These are phyloP conservation scores for Archips crataeganus DNA, from an alignment of 2,888 invertebrate genomes.

Conservation along the genomic window DNA sequence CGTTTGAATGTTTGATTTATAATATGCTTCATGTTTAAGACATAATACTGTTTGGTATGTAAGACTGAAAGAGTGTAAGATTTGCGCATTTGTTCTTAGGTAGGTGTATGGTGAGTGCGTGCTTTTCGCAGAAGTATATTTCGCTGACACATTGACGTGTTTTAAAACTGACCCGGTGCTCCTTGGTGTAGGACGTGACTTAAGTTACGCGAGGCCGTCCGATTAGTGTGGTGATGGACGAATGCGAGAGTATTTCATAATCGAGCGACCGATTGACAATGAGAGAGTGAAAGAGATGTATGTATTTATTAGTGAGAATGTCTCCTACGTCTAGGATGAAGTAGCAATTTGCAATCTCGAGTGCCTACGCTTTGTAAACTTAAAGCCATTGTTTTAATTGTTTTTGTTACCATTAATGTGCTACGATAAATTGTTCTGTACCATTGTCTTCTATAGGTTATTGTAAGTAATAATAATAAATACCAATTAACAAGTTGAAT, in stretches of 20 bases:
- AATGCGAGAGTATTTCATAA: conserved; percentile 60
- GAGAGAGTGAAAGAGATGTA: conserved; percentile 69
- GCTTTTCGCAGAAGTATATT: conserved; percentile 69
- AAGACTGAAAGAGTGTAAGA: conserved; percentile 72
- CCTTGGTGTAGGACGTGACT: conserved; percentile 77
- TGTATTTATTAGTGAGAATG: conserved; percentile 85
- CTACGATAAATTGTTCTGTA: conserved; percentile 80
- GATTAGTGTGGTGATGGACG: conserved; percentile 65
- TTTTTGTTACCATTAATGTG: conserved; percentile 85
- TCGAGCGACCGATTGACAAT: conserved; percentile 58
- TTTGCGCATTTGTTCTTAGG: conserved; percentile 61
- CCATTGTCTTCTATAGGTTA: conserved; percentile 82
- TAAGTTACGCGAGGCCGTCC: conserved; percentile 81
- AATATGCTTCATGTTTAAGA: conserved; percentile 61
- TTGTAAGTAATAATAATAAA: conserved; percentile 80
- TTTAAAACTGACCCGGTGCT: conserved; percentile 84
- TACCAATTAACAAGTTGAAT: conserved; percentile 84
- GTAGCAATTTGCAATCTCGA: conserved; percentile 86
- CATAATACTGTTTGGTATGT: conserved; percentile 66
- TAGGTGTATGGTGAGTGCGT: conserved; percentile 54
- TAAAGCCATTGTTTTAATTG: conserved; percentile 83
- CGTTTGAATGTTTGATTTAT: conserved; percentile 58
- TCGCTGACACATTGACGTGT: conserved; percentile 60
- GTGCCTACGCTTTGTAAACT: conserved; percentile 86
- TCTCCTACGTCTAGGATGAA: conserved; percentile 74